These are phyloP conservation scores for Musca domestica DNA, from an alignment of 1,140 invertebrate species.

Conservation along the genomic window DNA sequence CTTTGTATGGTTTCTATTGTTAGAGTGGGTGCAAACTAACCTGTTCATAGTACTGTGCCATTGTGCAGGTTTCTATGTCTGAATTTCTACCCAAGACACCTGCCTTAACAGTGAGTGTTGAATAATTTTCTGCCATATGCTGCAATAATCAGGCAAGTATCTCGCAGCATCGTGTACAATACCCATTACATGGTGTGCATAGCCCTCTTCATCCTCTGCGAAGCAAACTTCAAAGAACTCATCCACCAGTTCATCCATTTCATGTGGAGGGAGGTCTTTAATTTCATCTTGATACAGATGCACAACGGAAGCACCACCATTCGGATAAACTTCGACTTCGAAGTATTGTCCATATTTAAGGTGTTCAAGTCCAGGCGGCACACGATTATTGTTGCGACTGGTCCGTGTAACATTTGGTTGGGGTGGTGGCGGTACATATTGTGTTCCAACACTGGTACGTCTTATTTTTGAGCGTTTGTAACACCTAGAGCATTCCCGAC, in stretches of 20 bases:
- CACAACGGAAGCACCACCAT: slow-evolving; percentile 91
- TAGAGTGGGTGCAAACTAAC: no score
- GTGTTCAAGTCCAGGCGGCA: slow-evolving; percentile 55
- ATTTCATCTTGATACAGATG: slow-evolving; percentile 94
- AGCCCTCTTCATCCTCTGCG: slow-evolving; percentile 76
- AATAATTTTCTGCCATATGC: slow-evolving; percentile 83
- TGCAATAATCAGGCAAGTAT: slow-evolving; percentile 89
- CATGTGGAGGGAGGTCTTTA: slow-evolving; percentile 67
- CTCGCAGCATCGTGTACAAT: slow-evolving; percentile 92
- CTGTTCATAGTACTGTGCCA: slow-evolving; percentile 85
- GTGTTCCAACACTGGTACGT: slow-evolving; percentile 62
- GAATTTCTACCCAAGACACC: slow-evolving; percentile 82
- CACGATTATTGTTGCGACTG: slow-evolving; percentile 44
- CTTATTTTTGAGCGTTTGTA: slow-evolving; percentile 64
- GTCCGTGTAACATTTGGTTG: slow-evolving; percentile 37
- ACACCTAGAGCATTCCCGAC: slow-evolving; percentile 60
- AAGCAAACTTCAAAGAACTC: slow-evolving; percentile 83
- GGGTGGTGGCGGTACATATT: slow-evolving; percentile 54
- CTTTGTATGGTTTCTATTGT: no score
- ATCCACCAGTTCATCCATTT: slow-evolving; percentile 79
- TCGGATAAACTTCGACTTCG: slow-evolving; percentile 88
- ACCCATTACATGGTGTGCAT: slow-evolving; percentile 89
- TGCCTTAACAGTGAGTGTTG: slow-evolving; percentile 87
- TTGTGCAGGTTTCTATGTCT: slow-evolving; percentile 92
- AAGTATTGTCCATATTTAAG: slow-evolving; percentile 75